Evolutionary conservation across 35 echinoderm and acorn worm genomes (phyloP).

Genomic region (Hemicentrotus pulcherrimus): DNA sequence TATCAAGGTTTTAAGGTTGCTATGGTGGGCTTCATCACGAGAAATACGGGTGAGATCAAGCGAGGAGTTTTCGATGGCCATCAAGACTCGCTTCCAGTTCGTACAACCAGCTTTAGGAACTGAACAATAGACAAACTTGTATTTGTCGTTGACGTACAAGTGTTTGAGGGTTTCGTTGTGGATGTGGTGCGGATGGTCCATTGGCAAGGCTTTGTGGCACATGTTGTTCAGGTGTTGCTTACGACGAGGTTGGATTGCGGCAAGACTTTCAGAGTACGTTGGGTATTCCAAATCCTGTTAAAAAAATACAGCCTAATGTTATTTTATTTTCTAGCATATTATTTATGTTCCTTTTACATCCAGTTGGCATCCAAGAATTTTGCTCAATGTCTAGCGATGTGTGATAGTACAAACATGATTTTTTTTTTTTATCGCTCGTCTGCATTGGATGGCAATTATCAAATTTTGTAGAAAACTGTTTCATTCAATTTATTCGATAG

Average conservation of each 20-base stretch:
- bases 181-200: background rate
- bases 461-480: too few species aligned
- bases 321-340: background rate
- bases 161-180: constrained; percentile 31
- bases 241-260: constrained; percentile 30
- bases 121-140: constrained; percentile 44
- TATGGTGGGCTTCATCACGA: constrained; percentile 73
- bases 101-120: constrained; percentile 88
- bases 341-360: background rate
- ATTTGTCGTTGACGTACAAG: constrained; percentile 15
- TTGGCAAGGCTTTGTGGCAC: constrained; percentile 32
- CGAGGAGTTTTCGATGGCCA: constrained; percentile 66
- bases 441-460: too few species aligned
- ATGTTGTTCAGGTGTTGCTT: constrained; percentile 28
- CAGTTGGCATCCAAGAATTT: background rate
- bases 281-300: constrained; percentile 23
- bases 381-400: background rate
- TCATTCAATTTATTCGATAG: too few species aligned
- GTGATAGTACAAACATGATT: background rate
- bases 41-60: constrained; percentile 62
- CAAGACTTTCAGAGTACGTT: constrained; percentile 20
- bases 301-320: background rate
- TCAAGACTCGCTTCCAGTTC: constrained; percentile 91
- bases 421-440: background rate
- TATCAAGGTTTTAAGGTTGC: constrained; percentile 36